Evolutionary conservation across 2,113 vertebrate species (phyloP).

Genomic region (Laticauda laticaudata): DNA sequence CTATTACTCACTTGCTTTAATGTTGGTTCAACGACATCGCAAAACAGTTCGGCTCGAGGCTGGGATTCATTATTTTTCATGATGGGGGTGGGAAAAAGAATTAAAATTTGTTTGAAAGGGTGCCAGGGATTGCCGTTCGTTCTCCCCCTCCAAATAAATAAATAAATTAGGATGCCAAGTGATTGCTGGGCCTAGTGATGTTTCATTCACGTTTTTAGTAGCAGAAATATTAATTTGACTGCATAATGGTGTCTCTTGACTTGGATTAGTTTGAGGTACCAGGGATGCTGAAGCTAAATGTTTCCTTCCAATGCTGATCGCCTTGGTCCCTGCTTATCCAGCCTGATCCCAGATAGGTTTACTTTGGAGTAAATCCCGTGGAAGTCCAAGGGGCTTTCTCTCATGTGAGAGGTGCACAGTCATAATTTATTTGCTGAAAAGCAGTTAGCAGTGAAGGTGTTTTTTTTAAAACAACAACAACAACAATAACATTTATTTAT

Average conservation of each 20-base stretch:
- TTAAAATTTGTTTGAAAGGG: slow-evolving; percentile 5
- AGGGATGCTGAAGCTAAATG: neutral
- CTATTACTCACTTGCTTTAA: neutral
- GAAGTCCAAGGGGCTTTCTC: neutral
- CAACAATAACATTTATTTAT: neutral
- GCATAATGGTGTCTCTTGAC: neutral
- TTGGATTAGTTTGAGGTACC: neutral
- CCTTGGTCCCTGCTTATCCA: neutral
- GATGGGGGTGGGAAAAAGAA: neutral
- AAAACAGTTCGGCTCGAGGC: neutral
- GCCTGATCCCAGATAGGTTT: neutral
- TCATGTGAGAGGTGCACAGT: neutral
- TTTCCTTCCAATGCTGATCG: neutral
- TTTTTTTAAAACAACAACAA: neutral
- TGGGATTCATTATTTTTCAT: slow-evolving; percentile 3
- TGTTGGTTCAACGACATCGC: neutral
- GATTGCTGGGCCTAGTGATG: slow-evolving; percentile 4
- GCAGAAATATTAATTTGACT: neutral
- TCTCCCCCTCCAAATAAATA: neutral
- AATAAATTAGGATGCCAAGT: neutral
- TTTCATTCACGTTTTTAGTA: neutral
- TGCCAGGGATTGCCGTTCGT: neutral
- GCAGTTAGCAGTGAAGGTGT: neutral
- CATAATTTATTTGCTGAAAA: neutral
- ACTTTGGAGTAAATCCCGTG: neutral